These are phyloP conservation scores for Phrynocephalus guinanensis DNA, from an alignment of 2,797 vertebrate species.

Conservation along the genomic window DNA sequence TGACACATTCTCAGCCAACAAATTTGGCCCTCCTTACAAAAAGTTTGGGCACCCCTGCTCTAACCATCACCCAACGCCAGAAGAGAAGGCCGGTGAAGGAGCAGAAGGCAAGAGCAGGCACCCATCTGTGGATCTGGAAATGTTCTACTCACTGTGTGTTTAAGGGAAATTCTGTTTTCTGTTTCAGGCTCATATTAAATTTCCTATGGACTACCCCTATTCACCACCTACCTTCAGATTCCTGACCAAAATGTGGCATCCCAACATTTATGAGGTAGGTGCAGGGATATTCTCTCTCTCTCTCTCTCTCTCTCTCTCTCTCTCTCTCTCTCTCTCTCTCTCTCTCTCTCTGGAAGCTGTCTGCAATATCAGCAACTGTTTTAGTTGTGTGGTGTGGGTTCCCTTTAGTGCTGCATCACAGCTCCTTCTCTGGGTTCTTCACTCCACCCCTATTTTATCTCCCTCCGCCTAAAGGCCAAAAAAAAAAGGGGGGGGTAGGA, in stretches of 20 bases:
- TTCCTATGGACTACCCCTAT: constrained; percentile 98
- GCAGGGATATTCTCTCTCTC: too few relatives aligned
- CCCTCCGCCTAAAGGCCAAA: background rate
- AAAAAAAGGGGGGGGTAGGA: too few relatives aligned
- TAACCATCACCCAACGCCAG: too few relatives aligned
- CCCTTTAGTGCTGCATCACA: background rate
- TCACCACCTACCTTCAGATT: constrained; percentile 98
- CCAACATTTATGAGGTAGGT: constrained; percentile 98
- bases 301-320: too few relatives aligned
- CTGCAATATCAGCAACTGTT: background rate
- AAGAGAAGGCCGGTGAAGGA: background rate
- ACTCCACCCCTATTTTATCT: too few relatives aligned
- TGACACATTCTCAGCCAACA: too few relatives aligned
- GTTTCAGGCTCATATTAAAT: constrained; percentile 96
- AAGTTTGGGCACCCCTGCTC: too few relatives aligned
- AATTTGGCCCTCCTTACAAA: too few relatives aligned
- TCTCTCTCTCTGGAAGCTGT: background rate
- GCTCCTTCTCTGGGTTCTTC: background rate
- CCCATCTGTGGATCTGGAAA: too few relatives aligned
- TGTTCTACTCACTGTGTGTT: too few relatives aligned
- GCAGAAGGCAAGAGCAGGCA: background rate
- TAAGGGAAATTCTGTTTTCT: constrained; percentile 34
- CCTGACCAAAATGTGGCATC: constrained; percentile 99
- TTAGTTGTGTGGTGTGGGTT: background rate
- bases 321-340: background rate